Evolutionary conservation across 1,140 invertebrate genomes (phyloP).

Genomic region (Trigoniulus corallinus): DNA sequence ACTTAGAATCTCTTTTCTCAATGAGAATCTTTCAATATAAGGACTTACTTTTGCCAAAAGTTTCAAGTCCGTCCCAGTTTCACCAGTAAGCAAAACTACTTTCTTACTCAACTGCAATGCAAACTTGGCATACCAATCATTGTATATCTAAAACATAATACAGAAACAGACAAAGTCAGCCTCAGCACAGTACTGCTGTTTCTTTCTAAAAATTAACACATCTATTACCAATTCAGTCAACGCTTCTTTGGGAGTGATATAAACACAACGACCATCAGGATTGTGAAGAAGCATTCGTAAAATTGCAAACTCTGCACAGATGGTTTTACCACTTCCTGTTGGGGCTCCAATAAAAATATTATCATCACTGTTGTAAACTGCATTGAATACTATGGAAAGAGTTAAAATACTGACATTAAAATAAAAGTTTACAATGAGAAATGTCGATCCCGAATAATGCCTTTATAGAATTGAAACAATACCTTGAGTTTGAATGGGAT

Average conservation of each 20-base stretch:
- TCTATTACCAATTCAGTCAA: slow-evolving; percentile 59
- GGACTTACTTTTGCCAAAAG: slow-evolving; percentile 34
- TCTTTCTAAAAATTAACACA: slow-evolving; percentile 2
- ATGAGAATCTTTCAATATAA: too few relatives aligned
- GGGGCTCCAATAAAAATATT: slow-evolving; percentile 98
- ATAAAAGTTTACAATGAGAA: too few relatives aligned
- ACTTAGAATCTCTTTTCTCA: too few relatives aligned
- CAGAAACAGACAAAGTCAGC: too few relatives aligned
- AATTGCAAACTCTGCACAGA: slow-evolving; percentile 93
- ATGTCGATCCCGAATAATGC: background rate
- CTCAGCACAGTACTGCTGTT: background rate
- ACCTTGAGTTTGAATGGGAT: slow-evolving; percentile 94
- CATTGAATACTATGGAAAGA: slow-evolving; percentile 67
- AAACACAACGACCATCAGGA: slow-evolving; percentile 53
- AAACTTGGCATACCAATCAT: slow-evolving; percentile 84
- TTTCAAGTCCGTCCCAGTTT: slow-evolving; percentile 94
- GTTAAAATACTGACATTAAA: slow-evolving; percentile 5
- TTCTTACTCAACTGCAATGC: slow-evolving; percentile 59
- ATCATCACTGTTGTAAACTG: slow-evolving; percentile 95
- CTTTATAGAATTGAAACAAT: background rate
- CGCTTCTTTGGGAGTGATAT: slow-evolving; percentile 80
- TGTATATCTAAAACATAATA: slow-evolving; percentile 40
- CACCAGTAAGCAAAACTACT: slow-evolving; percentile 84
- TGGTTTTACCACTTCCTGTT: slow-evolving; percentile 90
- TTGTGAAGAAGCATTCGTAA: slow-evolving; percentile 67